A percentile compares a stretch with the other conserved stretches of the same genome.
These are phyloP conservation scores for Rhinogobius similis DNA, from an alignment of 2,113 vertebrate genomes.

Conservation along the genomic window DNA sequence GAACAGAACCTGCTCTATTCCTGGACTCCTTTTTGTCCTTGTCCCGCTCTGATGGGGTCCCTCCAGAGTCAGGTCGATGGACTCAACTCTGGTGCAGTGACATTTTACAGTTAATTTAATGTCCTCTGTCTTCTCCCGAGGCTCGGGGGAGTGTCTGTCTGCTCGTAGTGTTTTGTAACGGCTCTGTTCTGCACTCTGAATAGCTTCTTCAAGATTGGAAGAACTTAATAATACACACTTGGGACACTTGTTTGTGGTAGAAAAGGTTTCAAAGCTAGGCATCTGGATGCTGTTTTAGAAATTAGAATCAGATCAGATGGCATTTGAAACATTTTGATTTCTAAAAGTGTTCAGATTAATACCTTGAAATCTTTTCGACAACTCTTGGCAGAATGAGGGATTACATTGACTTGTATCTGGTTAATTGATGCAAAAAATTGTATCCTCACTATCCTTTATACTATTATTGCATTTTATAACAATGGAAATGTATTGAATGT, in stretches of 20 bases:
- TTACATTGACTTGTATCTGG: too few species aligned
- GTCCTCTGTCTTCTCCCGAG: background rate
- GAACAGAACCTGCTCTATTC: slow-evolving; percentile 26
- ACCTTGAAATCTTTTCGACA: too few species aligned
- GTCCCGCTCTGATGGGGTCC: background rate
- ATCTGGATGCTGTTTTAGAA: background rate
- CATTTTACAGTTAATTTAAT: slow-evolving; percentile 10
- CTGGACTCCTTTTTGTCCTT: background rate
- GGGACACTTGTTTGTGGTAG: background rate
- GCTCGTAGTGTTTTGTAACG: background rate
- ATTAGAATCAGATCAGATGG: too few species aligned
- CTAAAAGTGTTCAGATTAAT: too few species aligned
- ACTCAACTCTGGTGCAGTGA: slow-evolving; percentile 10
- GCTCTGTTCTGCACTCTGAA: background rate
- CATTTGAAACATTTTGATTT: too few species aligned
- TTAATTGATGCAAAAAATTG: too few species aligned
- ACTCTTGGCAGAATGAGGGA: too few species aligned
- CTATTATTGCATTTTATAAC: too few species aligned
- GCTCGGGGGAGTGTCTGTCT: background rate
- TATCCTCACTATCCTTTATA: too few species aligned
- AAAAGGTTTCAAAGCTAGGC: background rate
- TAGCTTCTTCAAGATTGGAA: background rate
- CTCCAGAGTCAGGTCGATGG: background rate
- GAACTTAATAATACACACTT: background rate
- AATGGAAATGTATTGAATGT: too few species aligned